Evolutionary conservation across 2,888 invertebrate genomes (phyloP).

Genomic region (Volucella zonaria): DNA sequence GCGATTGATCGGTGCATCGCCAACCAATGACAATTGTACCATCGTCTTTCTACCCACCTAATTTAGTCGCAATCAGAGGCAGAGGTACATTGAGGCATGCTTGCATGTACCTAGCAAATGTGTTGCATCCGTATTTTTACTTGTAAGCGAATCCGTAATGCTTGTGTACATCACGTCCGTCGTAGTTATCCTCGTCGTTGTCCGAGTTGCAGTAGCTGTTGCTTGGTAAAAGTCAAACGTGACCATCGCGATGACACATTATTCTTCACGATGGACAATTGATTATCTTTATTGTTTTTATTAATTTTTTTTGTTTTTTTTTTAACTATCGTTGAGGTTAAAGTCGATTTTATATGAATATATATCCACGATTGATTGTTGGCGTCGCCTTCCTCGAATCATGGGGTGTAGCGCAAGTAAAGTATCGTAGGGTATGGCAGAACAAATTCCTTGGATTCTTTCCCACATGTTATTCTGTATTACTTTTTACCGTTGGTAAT

Average conservation of each 20-base stretch:
- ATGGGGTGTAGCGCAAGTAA: slow-evolving; percentile 47
- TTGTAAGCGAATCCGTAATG: slow-evolving; percentile 49
- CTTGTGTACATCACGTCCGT: slow-evolving; percentile 14
- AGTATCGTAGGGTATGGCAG: slow-evolving; percentile 14
- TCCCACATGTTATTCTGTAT: slow-evolving; percentile 37
- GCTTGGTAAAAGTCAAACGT: slow-evolving; percentile 60
- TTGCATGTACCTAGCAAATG: slow-evolving; percentile 48
- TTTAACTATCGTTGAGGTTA: slow-evolving; percentile 33
- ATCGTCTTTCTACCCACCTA: slow-evolving; percentile 53
- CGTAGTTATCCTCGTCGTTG: slow-evolving; percentile 24
- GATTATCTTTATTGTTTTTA: slow-evolving; percentile 68
- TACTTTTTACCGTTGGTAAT: slow-evolving; percentile 40
- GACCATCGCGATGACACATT: slow-evolving; percentile 72
- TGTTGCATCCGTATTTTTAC: slow-evolving; percentile 17
- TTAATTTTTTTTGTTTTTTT: slow-evolving; percentile 34
- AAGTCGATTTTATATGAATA: slow-evolving; percentile 35
- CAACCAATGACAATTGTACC: slow-evolving; percentile 62
- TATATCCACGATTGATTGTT: slow-evolving; percentile 20
- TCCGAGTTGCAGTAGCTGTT: slow-evolving; percentile 33
- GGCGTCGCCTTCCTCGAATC: slow-evolving; percentile 53
- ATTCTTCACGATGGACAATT: slow-evolving; percentile 68
- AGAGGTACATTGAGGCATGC: slow-evolving; percentile 15
- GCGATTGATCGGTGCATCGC: slow-evolving; percentile 69
- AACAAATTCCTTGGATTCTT: slow-evolving; percentile 60
- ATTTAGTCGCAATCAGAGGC: slow-evolving; percentile 32